Base-by-base conservation (phyloP, 2,797 vertebrate species). In the Menidia menidia region DNA sequence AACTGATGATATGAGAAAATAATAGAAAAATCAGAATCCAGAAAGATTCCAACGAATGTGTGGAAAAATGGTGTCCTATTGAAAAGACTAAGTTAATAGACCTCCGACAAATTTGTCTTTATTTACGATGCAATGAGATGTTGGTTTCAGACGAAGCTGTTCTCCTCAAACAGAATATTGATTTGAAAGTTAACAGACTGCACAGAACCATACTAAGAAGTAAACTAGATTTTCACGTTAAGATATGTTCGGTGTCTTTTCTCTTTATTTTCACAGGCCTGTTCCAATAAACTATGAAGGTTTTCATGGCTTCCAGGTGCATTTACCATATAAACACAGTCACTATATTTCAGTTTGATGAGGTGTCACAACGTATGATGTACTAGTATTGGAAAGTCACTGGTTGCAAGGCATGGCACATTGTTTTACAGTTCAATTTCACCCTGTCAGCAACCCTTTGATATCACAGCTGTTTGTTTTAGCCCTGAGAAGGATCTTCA, bases 361-460 rank as follows among this genome's bases (percentile, higher is more conserved):
- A 78, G 63, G 67, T 88, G 87, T 88, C 85, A 82, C 78, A 60
- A 60, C 67, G 63, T 71, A 60, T 90, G 90, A 93, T 89, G 80
- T 77, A 89, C 67, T 80, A 15, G 82, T 79, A 80, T 85, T 78
- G 77, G 78, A 82, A 53, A 75, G 82, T 60, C 75, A 64, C 68
- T 68, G 75, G 71, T 84, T 77, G 70, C 82, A 31, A 75, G 76
- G 71, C 45, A 45, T 70, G 68, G 74, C 72, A 73, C 74, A 79
- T 89, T 92, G 80, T 87, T 90, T 90, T 92, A 89, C 82, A 84
- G 85, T 92, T 89, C 81, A 91, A 84, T 90, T 88, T 88, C 84
- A 85, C 82, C 57, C 80, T 35, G 78, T 88, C 88, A 91, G 88
- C 90, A 86, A 78, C 79, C 83, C 77, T 72, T 58, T 85, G 68